Percentiles rank a stretch among this genome's conserved stretches.
Evolutionary conservation across 2,888 invertebrate genomes (phyloP).

Genomic region (Pomacea canaliculata): DNA sequence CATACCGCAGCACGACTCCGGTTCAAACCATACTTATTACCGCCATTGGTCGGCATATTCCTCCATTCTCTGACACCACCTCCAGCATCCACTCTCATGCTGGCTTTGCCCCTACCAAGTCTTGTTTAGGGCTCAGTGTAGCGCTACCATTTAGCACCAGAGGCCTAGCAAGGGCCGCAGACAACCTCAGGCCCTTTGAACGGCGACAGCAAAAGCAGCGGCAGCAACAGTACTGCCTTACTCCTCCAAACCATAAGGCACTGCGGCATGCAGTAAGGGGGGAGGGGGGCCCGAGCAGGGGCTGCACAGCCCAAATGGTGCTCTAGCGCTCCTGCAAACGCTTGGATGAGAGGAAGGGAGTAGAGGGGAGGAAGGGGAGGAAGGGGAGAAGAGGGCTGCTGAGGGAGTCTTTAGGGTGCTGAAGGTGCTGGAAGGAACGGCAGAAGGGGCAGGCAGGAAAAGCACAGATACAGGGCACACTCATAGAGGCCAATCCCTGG

Average conservation of each 20-base stretch:
- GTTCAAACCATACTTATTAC: conserved; percentile 28
- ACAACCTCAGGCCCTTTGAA: neutral
- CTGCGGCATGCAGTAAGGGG: neutral
- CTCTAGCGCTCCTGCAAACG: too few relatives aligned
- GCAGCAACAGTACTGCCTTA: neutral
- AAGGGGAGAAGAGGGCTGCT: too few relatives aligned
- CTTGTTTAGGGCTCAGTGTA: neutral
- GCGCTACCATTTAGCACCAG: conserved; percentile 1
- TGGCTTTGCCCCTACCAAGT: conserved; percentile 29
- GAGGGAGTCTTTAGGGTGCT: too few relatives aligned
- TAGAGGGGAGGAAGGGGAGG: too few relatives aligned
- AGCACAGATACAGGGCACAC: neutral
- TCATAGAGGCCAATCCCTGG: neutral
- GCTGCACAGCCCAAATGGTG: neutral
- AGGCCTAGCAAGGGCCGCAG: neutral
- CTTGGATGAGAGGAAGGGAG: too few relatives aligned
- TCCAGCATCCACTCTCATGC: conserved; percentile 50
- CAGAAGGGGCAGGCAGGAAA: neutral
- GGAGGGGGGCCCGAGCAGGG: neutral
- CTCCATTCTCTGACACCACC: conserved; percentile 48
- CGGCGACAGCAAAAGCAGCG: neutral
- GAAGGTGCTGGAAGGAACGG: too few relatives aligned
- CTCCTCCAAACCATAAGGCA: neutral
- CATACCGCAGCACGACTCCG: conserved; percentile 17
- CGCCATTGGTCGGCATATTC: conserved; percentile 47